These are phyloP conservation scores for Marmota flaviventris DNA, from an alignment of 2,113 vertebrate species.

Conservation along the genomic window DNA sequence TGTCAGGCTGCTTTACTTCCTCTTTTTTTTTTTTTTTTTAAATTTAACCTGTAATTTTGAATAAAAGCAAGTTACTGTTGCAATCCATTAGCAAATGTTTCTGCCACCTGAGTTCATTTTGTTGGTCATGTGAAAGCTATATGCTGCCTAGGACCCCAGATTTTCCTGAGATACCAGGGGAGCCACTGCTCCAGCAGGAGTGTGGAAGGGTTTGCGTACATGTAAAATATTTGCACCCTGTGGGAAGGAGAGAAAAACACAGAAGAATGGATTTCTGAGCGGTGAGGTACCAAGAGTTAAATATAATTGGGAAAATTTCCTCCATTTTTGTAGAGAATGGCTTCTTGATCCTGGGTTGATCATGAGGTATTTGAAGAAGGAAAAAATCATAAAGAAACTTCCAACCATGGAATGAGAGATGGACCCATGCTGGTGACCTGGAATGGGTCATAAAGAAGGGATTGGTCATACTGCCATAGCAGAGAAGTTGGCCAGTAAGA, in stretches of 20 bases:
- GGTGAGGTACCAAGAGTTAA: background rate
- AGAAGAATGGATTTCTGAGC: background rate
- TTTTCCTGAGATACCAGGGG: background rate
- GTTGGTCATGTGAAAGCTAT: background rate
- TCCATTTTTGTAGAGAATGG: background rate
- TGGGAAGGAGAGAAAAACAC: background rate
- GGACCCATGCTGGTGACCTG: background rate
- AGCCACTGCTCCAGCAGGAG: background rate
- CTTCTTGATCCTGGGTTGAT: background rate
- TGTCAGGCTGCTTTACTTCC: background rate
- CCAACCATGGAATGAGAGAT: background rate
- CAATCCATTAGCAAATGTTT: background rate
- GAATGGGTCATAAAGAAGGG: background rate
- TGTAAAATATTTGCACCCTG: background rate
- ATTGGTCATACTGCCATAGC: fast-evolving
- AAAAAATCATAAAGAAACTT: background rate
- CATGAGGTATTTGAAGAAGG: background rate
- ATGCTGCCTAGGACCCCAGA: background rate
- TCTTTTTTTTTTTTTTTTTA: background rate
- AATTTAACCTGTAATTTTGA: background rate
- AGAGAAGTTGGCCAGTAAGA: background rate
- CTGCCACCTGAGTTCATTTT: background rate
- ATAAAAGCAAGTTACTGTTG: background rate
- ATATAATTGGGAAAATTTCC: background rate
- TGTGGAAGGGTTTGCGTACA: too few species aligned